Conservation (phyloP, 2,888 invertebrate species). For the Drosophila mettleri region DNA sequence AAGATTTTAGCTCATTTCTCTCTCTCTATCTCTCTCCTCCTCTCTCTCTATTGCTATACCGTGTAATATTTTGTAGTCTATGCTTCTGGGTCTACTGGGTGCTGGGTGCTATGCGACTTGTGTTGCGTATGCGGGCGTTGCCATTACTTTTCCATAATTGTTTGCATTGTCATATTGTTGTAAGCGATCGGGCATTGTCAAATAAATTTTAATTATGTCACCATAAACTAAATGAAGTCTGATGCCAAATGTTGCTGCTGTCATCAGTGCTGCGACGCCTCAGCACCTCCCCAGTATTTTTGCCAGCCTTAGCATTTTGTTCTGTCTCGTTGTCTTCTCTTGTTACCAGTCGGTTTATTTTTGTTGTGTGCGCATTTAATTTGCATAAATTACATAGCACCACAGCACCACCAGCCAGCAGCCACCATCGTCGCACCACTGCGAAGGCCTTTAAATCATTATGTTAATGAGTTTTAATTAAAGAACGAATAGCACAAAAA, state of each 20-base stretch:
- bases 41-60: no score
- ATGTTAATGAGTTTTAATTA: conserved; percentile 78
- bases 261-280: conserved; percentile 30
- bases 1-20: not conserved
- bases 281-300: conserved; percentile 41
- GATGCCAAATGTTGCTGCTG: conserved; percentile 36
- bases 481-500: conserved; percentile 46
- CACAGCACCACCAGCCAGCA: conserved; percentile 3
- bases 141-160: conserved; percentile 30
- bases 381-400: conserved; percentile 74
- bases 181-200: conserved; percentile 52
- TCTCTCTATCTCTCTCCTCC: not conserved
- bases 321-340: conserved; percentile 42
- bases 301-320: conserved; percentile 18
- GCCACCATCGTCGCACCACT: conserved; percentile 17
- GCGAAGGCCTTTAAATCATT: conserved; percentile 67
- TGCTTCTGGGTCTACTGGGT: not conserved
- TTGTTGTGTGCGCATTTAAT: conserved; percentile 74
- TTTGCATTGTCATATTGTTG: conserved; percentile 32
- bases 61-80: not conserved
- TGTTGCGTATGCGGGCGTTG: conserved; percentile 57
- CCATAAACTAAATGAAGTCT: conserved; percentile 71
- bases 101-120: not conserved
- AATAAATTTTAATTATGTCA: conserved; percentile 80
- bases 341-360: conserved; percentile 47